phyloP scores from a whole-genome alignment of 2,888 invertebrate species.

The Aleiodes alternator region DNA sequence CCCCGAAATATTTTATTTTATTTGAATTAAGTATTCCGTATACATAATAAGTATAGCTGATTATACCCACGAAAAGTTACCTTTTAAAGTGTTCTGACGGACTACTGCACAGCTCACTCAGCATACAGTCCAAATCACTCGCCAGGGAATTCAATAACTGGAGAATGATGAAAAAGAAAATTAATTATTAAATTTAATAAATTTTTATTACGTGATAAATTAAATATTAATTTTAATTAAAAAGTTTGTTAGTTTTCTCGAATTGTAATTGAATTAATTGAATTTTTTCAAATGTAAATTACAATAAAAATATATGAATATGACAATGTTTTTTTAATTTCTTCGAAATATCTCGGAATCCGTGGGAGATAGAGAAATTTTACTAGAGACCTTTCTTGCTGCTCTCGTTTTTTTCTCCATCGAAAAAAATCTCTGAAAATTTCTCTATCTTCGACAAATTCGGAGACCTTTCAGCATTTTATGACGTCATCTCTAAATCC shows the following conservation, averaged over 20 bases:
- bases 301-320: no score
- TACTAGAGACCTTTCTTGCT: no score
- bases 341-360: no score
- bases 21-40: conserved; percentile 20
- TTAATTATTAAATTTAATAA: conserved; percentile 16
- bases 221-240: not conserved
- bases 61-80: conserved; percentile 60
- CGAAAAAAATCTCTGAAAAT: no score
- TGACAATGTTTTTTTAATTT: no score
- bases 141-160: conserved; percentile 89
- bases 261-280: no score
- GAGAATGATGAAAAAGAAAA: conserved; percentile 58
- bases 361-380: no score
- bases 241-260: not conserved
- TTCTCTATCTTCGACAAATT: no score
- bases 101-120: conserved; percentile 86
- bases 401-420: no score
- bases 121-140: conserved; percentile 90
- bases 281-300: no score
- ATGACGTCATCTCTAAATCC: no score
- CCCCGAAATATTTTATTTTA: conserved; percentile 14
- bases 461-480: no score
- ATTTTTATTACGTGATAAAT: conserved; percentile 27
- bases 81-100: conserved; percentile 75
- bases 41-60: conserved; percentile 8